Base-by-base conservation (phyloP, 30 jellyfish, hydroid and myxozoan genomes). In the Hydra vulgaris region DNA sequence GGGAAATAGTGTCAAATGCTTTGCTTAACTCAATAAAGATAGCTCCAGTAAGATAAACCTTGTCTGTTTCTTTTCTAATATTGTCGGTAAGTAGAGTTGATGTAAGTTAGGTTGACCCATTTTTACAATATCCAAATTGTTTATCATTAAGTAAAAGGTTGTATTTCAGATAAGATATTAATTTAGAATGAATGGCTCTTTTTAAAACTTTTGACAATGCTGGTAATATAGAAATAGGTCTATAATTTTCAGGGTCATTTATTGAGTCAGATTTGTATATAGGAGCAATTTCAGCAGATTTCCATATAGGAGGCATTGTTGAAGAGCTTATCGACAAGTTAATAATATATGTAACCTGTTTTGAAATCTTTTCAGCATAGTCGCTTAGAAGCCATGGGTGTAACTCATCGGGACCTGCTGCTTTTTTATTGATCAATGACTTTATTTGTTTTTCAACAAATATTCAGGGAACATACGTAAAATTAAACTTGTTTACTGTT, bases 1-100 rank as follows among this genome's bases (percentile, higher is more conserved):
- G 89, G 79, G 72, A 74, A 53, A 78, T 78, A n/a, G 88, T 84
- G 71, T 84, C 94, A 84, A 84, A 85, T 52, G 95, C 95, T 56
- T 85, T 85, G 25, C 89, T 79, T 17, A 71, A 83, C 52, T 84
- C 94, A 18, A 84, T 67, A 78, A 66, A 79, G 73, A 78, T 84
- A 26, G 90, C 90, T 17, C 89, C 89, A 18, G 73, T 83, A 19
- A 79, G 86, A 52, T 69, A 72, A 76, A 82, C 85, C 70, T 84
- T 70, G 84, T 81, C 74, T 66, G 72, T 56, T 52, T 20, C 72
- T 81, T 54, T 81, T 53, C 76, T 20, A 18, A 81, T 82, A 74
- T 82, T 82, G 74, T 71, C 88, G 25, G 56, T 56, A 56, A 72
- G 82, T 71, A 82, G 88, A 21, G 86, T 77, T 66, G 92, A 84